phyloP scores from a whole-genome alignment of 2,888 invertebrate genomes.

The Trissonchulus sp. region DNA sequence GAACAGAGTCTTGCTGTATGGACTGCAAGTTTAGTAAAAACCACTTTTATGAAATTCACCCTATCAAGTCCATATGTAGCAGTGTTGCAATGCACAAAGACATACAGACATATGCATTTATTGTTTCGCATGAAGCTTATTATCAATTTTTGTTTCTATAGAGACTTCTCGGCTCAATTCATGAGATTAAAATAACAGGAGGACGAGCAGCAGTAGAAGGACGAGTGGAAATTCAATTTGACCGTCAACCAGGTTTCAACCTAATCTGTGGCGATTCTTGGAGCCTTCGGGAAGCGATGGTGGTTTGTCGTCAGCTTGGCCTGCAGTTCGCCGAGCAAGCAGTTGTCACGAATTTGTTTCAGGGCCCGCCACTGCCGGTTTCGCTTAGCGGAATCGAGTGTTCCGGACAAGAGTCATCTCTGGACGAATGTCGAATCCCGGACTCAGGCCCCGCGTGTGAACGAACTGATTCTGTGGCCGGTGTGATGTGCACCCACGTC shows the following conservation, averaged over 20 bases:
- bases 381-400: background rate
- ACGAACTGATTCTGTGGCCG: conserved; percentile 1
- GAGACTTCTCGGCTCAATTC: too few relatives aligned
- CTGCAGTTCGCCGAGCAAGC: conserved; percentile 72
- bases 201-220: conserved; percentile 59
- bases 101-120: too few relatives aligned
- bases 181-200: too few relatives aligned
- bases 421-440: conserved; percentile 15
- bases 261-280: conserved; percentile 83
- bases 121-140: too few relatives aligned
- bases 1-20: too few relatives aligned
- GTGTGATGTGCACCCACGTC: conserved; percentile 21
- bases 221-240: conserved; percentile 66
- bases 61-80: too few relatives aligned
- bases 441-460: background rate
- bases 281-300: conserved; percentile 74
- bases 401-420: conserved; percentile 11
- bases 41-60: too few relatives aligned
- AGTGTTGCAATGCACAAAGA: too few relatives aligned
- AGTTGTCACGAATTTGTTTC: background rate
- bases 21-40: too few relatives aligned
- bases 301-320: conserved; percentile 69
- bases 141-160: too few relatives aligned
- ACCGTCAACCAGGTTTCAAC: conserved; percentile 63
- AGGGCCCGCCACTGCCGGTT: background rate